A percentile compares a stretch with the other conserved stretches of the same genome.
phyloP scores from a whole-genome alignment of 2,113 vertebrate genomes.

The Drymodes brunneopygia region DNA sequence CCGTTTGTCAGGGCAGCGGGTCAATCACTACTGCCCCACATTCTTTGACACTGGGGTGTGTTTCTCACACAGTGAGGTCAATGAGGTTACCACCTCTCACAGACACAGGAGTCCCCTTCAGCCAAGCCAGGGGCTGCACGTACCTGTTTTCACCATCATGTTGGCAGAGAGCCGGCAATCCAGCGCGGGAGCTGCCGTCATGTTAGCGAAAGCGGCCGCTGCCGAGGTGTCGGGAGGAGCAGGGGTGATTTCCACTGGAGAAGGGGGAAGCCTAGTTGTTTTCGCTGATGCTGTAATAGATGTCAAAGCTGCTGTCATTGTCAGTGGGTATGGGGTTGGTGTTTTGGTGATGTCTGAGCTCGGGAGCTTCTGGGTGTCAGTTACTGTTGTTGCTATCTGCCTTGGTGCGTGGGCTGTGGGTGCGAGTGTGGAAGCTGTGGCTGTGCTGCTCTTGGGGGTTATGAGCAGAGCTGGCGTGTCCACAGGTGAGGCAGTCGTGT shows the following conservation, averaged over 20 bases:
- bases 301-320: conserved; percentile 73
- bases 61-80: background rate
- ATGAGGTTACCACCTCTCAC: no score
- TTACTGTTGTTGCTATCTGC: conserved; percentile 69
- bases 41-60: no score
- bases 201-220: conserved; percentile 66
- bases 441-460: conserved; percentile 42
- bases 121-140: background rate
- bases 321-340: conserved; percentile 68
- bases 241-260: conserved; percentile 61
- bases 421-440: conserved; percentile 31
- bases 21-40: rapidly evolving
- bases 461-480: conserved; percentile 38
- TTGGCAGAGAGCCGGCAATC: conserved; percentile 89
- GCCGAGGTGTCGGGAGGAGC: conserved; percentile 26
- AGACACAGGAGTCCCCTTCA: background rate
- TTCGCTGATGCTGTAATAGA: conserved; percentile 77
- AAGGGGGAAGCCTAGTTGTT: conserved; percentile 69
- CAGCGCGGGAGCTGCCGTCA: conserved; percentile 76
- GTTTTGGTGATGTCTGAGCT: conserved; percentile 60
- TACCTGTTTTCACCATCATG: conserved; percentile 93
- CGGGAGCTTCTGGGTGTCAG: conserved; percentile 43
- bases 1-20: background rate
- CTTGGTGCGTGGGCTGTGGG: conserved; percentile 65
- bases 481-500: conserved; percentile 46